phyloP scores from a whole-genome alignment of 2,113 vertebrate species.

The Pollachius pollachius region DNA sequence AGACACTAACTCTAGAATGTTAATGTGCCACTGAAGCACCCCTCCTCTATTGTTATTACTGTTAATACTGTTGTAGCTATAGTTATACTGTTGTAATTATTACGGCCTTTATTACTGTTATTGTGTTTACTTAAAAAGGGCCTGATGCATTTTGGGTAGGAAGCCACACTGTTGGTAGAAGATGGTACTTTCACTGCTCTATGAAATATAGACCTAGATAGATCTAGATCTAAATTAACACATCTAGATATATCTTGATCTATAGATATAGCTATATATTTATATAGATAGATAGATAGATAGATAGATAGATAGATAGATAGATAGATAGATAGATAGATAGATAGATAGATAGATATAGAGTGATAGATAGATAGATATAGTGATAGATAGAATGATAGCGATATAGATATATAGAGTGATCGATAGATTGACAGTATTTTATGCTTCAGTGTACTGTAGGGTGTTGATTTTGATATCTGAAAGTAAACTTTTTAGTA shows the following conservation, averaged over 20 bases:
- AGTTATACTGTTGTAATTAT: slow-evolving; percentile 1
- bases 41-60: not conserved
- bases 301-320: too few relatives aligned
- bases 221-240: not conserved
- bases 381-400: too few relatives aligned
- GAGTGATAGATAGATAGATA: too few relatives aligned
- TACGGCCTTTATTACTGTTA: slow-evolving; percentile 1
- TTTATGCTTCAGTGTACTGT: slow-evolving; percentile 9
- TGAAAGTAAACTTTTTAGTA: too few relatives aligned
- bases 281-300: too few relatives aligned
- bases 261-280: too few relatives aligned
- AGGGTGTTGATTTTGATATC: too few relatives aligned
- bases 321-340: too few relatives aligned
- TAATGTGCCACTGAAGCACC: slow-evolving; percentile 16
- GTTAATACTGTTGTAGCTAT: slow-evolving; percentile 3
- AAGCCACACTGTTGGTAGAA: slow-evolving; percentile 65
- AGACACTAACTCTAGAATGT: slow-evolving; percentile 34
- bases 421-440: too few relatives aligned
- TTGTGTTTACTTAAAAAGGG: not conserved
- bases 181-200: slow-evolving; percentile 68
- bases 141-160: slow-evolving; percentile 28
- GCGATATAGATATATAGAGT: too few relatives aligned
- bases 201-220: slow-evolving; percentile 59
- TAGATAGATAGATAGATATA: too few relatives aligned
- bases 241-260: too few relatives aligned